phyloP scores from a whole-genome alignment of 2,797 vertebrate genomes.

The Taenioides sp. region DNA sequence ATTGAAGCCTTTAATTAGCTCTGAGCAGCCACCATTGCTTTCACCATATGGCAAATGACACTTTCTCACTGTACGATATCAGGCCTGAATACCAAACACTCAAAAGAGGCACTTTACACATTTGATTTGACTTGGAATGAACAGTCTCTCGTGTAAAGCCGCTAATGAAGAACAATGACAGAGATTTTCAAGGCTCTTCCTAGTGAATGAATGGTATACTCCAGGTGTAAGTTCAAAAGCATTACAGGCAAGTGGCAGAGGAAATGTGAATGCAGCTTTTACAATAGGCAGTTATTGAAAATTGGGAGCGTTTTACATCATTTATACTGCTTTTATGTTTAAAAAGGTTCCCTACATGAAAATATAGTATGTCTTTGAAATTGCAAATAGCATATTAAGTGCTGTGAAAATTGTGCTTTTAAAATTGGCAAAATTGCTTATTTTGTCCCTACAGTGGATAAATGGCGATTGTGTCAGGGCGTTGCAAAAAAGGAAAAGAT shows the following conservation, averaged over 20 bases:
- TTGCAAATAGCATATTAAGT: not conserved
- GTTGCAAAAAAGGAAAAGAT: too few species aligned
- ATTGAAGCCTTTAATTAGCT: conserved; percentile 74
- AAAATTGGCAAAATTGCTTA: not conserved
- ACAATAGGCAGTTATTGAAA: not conserved
- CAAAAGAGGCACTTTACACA: conserved; percentile 14
- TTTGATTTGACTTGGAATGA: conserved; percentile 7
- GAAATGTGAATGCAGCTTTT: conserved; percentile 21
- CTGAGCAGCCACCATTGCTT: conserved; percentile 37
- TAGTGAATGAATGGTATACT: conserved; percentile 20
- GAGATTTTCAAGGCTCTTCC: conserved; percentile 24
- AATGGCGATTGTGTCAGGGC: not conserved
- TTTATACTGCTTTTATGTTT: not conserved
- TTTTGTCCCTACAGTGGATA: not conserved
- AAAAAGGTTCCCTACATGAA: not conserved
- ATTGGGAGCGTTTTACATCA: not conserved
- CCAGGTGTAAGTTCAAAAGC: conserved; percentile 23
- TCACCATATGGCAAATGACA: conserved; percentile 58
- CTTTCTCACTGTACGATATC: conserved; percentile 23
- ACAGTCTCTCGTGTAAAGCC: conserved; percentile 15
- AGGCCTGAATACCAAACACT: conserved; percentile 50
- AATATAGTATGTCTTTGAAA: not conserved
- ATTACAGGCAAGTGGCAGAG: conserved; percentile 18
- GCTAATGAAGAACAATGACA: conserved; percentile 34
- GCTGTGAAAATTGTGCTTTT: not conserved